Evolutionary conservation across 1,140 invertebrate genomes (phyloP), one percentile per base, ranked within the genome.

Genomic region (Drosophila sproati): DNA sequence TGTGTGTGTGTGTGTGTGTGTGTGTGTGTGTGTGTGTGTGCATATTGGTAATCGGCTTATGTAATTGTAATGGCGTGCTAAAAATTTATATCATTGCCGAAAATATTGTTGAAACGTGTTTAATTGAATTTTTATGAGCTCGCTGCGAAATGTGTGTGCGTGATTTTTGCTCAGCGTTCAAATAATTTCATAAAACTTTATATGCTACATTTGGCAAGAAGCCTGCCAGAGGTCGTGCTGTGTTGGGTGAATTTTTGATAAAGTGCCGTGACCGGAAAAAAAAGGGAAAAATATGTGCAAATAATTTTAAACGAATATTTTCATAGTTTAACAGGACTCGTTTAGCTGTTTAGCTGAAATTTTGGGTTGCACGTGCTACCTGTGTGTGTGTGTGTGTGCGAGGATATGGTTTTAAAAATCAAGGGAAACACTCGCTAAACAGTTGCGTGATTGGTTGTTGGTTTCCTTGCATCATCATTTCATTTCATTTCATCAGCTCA

Each of bases 41-140:
- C 20, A 3, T 52, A 59, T 60, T 59, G 66, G 37, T 62, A 88
- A 88, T 88, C 83, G 73, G 80, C 73, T 88, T 89, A 80, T 83
- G 85, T 88, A 88, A 88, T 88, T 88, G 83, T 88, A 87, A 87
- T 83, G 80, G 68, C 85, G 80, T 80, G 83, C 87, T 88, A 83
- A 88, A 88, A 88, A 87, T 87, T 87, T 74, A 87, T 87, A 82
- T 88, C 67, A 87, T 70, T 88, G 80, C 80, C 79, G 48, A 83
- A 87, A 89, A 89, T 88, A 88, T 89, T 78, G 80, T 75, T 54
- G 77, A 83, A 89, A 88, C 85, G 85, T 88, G 83, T 88, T 88
- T 88, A 88, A 88, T 88, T 88, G 83, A 88, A 89, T 88, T 88
- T 89, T 89, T 89, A 88, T 88, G 85, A 77, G 79, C 75, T 59